Conservation (phyloP, 2,113 vertebrate species). For the Saccopteryx bilineata region DNA sequence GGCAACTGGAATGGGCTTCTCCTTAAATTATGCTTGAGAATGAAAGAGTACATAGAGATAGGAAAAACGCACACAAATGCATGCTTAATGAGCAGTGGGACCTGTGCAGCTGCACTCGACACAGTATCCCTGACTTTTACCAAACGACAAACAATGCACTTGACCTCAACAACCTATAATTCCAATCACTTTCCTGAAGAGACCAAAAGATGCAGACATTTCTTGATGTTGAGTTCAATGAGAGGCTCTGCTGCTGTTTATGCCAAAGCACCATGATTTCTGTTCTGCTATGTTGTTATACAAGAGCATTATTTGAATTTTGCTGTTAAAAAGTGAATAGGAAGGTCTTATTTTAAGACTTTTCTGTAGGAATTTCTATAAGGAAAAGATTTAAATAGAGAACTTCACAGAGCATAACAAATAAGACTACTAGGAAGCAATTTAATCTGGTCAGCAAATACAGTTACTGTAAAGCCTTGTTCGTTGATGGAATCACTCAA, state of each 20-base stretch:
- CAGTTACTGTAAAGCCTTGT: conserved; percentile 26
- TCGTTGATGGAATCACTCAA: conserved; percentile 52
- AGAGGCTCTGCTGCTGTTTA: not conserved
- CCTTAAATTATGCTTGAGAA: conserved; percentile 11
- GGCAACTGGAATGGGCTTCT: not conserved
- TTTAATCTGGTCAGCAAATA: conserved; percentile 68
- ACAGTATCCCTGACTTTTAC: not conserved
- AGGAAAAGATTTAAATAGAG: conserved; percentile 49
- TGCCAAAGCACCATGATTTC: conserved; percentile 17
- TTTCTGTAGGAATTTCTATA: conserved; percentile 55
- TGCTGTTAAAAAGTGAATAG: conserved; percentile 32
- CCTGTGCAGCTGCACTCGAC: not conserved
- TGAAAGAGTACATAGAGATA: not conserved
- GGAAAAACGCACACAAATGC: not conserved
- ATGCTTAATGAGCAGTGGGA: not conserved
- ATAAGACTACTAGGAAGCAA: conserved; percentile 55
- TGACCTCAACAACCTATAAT: not conserved
- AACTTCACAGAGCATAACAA: conserved; percentile 64
- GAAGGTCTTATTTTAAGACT: conserved; percentile 50
- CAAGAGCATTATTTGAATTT: conserved; percentile 26
- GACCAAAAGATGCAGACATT: not conserved
- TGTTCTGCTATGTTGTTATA: not conserved
- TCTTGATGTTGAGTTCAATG: not conserved
- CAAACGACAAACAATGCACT: not conserved
- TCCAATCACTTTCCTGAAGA: not conserved